Evolutionary conservation across 2,888 invertebrate species (phyloP), one percentile per base, ranked within the genome.

Genomic region (Diaprepes abbreviatus): DNA sequence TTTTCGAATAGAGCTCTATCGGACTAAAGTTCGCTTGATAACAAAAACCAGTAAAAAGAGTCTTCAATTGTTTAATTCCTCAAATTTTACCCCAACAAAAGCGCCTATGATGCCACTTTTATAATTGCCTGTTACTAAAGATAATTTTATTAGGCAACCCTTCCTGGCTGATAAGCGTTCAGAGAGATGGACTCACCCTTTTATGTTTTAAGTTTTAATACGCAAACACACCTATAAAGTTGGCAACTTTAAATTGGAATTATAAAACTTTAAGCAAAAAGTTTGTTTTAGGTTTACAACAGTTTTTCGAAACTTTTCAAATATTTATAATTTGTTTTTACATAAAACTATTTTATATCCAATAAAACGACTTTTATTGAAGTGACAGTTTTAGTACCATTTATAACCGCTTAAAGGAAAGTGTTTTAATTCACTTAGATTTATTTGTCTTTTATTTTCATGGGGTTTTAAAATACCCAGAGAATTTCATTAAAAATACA

Each of bases 221-320:
- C 65, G 45, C 65, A 65, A 70, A 70, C 65, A 70, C 59, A 70
- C 70, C 70, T 65, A 70, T 70, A 65, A 70, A 70, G 70, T 65
- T 54, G 70, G 43, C 54, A 70, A 70, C 65, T 70, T 70, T 60
- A 55, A 64, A 70, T 60, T 70, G 65, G 59, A 59, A 65, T 70
- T 70, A 65, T 70, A 70, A 70, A 70, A 70, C 65, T 70, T 70
- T 65, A 58, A 64, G 69, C 59, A 43, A 50, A 48, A 50, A 69
- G 58, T 64, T 65, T 50, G 64, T 52, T 64, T 64, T 48, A 35
- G 70, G 70, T 70, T 70, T 70, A 70, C 65, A 60, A 36, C 70
- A 65, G 65, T 70, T 70, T 65, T 65, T 65, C 54, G 12, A 54
- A 67, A 65, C 52, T 64, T 70, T 59, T 70, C 43, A 59, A 70